Percentiles rank a stretch among this genome's conserved stretches.
Evolutionary conservation across 2,888 invertebrate species (phyloP).

Genomic region (Caenorhabditis macrosperma): DNA sequence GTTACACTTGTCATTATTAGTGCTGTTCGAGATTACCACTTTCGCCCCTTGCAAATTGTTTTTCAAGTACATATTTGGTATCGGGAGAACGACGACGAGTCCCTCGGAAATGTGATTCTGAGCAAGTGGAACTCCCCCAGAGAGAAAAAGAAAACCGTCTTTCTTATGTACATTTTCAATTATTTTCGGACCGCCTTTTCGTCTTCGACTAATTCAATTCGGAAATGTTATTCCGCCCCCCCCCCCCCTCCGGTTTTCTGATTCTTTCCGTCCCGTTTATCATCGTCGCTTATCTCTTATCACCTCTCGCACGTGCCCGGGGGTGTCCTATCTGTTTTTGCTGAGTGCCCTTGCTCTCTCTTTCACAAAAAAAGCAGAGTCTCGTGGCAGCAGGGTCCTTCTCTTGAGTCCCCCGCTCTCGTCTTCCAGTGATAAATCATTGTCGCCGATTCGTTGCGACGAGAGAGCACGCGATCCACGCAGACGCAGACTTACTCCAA

Average conservation of each 20-base stretch:
- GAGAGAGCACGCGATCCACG: conserved; percentile 9
- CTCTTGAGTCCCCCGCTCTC: background rate
- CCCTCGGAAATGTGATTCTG: too few species aligned
- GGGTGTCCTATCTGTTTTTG: conserved; percentile 14
- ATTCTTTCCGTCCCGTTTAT: background rate
- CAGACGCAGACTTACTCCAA: conserved; percentile 36
- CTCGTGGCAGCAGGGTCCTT: background rate
- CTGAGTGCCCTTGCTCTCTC: background rate
- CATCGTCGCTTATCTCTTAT: conserved; percentile 10
- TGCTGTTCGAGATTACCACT: background rate
- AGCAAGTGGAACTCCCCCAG: too few species aligned
- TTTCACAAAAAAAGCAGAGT: background rate
- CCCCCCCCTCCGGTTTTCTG: background rate
- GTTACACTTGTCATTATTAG: conserved; percentile 8
- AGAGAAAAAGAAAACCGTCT: too few species aligned
- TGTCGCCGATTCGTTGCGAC: conserved; percentile 10
- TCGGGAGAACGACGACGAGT: too few species aligned
- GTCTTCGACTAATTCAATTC: conserved; percentile 24
- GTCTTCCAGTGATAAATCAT: conserved; percentile 55
- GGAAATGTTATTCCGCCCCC: conserved; percentile 9
- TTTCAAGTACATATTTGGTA: too few species aligned
- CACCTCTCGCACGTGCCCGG: conserved; percentile 10
- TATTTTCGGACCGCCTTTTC: conserved; percentile 27
- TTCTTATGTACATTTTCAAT: conserved; percentile 51
- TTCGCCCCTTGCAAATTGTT: background rate